A percentile compares a stretch with the other conserved stretches of the same genome.
These are phyloP conservation scores for Cryptocephalus moraei DNA, from an alignment of 2,888 invertebrate genomes.

Conservation along the genomic window DNA sequence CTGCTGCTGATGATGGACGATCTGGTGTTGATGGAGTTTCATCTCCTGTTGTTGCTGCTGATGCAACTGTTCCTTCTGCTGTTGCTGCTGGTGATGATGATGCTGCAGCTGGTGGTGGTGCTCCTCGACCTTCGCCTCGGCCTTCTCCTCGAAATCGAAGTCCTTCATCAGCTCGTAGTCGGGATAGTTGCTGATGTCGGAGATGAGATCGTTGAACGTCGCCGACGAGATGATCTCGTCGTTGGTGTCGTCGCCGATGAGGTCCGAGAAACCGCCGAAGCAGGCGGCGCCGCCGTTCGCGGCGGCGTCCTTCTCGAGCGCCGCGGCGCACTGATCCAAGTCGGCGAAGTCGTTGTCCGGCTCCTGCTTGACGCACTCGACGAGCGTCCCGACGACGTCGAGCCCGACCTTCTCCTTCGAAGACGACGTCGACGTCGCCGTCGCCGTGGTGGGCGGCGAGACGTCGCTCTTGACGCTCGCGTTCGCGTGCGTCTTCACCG, in stretches of 20 bases:
- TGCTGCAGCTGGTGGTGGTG: slow-evolving; percentile 31
- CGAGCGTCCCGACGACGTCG: slow-evolving; percentile 49
- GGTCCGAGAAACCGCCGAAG: slow-evolving; percentile 71
- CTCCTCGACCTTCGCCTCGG: slow-evolving; percentile 25
- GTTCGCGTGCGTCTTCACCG: slow-evolving; percentile 72
- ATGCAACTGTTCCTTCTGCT: slow-evolving; percentile 21
- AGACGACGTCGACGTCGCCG: slow-evolving; percentile 37
- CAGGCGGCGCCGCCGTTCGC: slow-evolving; percentile 58
- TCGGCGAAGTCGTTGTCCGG: slow-evolving; percentile 83
- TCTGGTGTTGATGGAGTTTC: slow-evolving; percentile 15
- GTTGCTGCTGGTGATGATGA: slow-evolving; percentile 15
- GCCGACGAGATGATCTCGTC: slow-evolving; percentile 66
- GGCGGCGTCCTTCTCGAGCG: slow-evolving; percentile 74
- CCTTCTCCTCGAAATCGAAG: slow-evolving; percentile 59
- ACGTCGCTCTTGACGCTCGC: slow-evolving; percentile 53
- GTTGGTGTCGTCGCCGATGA: slow-evolving; percentile 75
- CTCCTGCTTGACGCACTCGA: slow-evolving; percentile 55
- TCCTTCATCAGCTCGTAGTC: slow-evolving; percentile 65
- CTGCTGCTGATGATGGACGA: slow-evolving; percentile 26
- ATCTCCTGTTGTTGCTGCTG: slow-evolving; percentile 28
- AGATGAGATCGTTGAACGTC: slow-evolving; percentile 77
- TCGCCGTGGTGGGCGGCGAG: slow-evolving; percentile 44
- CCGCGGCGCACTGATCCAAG: slow-evolving; percentile 72
- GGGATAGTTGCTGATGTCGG: slow-evolving; percentile 68
- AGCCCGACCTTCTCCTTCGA: slow-evolving; percentile 34